Percentiles rank a stretch among this genome's conserved stretches.
Conservation (phyloP, 2,797 vertebrate species). For the Megaceryle alcyon region DNA sequence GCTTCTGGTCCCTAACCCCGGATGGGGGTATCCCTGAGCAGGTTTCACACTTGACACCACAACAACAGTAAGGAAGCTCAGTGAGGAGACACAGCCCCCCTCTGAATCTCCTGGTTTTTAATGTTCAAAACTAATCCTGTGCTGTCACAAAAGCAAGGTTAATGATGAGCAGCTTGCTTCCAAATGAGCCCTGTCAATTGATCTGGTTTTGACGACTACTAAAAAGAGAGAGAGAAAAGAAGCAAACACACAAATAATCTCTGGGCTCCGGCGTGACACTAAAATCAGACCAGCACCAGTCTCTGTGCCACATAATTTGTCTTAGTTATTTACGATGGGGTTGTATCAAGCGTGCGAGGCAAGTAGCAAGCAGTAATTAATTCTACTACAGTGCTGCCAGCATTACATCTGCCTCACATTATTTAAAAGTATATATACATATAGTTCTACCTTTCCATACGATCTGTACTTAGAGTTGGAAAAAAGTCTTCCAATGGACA, state of each 20-base stretch:
- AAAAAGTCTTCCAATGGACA: fast-evolving
- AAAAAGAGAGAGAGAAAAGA: neutral
- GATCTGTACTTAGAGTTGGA: neutral
- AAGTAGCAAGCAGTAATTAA: neutral
- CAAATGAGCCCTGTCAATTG: neutral
- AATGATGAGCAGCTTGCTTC: neutral
- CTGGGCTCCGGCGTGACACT: neutral
- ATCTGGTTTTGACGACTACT: neutral
- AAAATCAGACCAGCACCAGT: neutral
- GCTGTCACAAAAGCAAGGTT: neutral
- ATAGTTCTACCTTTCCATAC: neutral
- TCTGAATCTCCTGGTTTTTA: neutral
- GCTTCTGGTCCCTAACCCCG: neutral
- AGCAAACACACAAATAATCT: neutral
- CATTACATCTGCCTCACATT: neutral
- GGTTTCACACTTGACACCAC: neutral
- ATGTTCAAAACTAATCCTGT: neutral
- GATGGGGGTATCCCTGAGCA: neutral
- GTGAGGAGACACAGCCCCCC: neutral
- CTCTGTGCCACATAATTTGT: neutral
- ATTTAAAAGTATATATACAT: neutral
- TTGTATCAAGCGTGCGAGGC: neutral
- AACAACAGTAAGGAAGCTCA: neutral
- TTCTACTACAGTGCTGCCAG: neutral
- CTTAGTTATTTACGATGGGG: neutral